Base-by-base conservation (phyloP, 1,140 invertebrate genomes). In the Drosophila yakuba region DNA sequence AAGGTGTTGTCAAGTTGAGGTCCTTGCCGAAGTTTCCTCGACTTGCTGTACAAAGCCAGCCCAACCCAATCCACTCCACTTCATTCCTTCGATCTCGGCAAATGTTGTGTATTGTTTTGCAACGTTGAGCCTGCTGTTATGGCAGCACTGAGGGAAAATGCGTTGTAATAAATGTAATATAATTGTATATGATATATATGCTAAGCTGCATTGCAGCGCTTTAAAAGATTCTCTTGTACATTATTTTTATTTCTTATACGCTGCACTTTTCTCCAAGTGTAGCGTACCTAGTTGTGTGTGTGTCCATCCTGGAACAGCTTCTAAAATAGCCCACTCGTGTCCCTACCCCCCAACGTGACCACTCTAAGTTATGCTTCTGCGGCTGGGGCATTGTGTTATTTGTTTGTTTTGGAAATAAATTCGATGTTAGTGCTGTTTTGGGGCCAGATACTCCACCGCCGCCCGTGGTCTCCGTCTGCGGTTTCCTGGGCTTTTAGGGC, bases 1-100 rank as follows among this genome's bases (percentile, higher is more conserved):
- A 86, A 86, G 84, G 71, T 80, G 83, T 72, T 84, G 82, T 69
- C 72, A 56, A 79, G 71, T 78, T 74, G 59, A 63, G 63, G 68
- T 76, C 75, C 67, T 69, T 76, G 45, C 35, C 41, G 56, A 62
- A 58, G 62, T 58, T 78, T 78, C 58, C 69, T 75, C 66, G 74
- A 67, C 74, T 86, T 62, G 64, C 41, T 55, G 23, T 39, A 25
- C 45, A 38, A 8, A 10, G 1, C 48, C n/a, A 5, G 0, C 15
- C 8, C 25, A 28, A 8, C 4, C 8, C 20, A 32, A 10, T 4
- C 48, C 28, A 5, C 1, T 32, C 8, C 25, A 28, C 36, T 38
- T 52, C 32, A n/a, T 43, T 41, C 47, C 47, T 17, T 23, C 44
- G 52, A 59, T 28, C 61, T 48, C 47, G 8, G 55, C 78, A 36